Conservation (phyloP, 2,113 vertebrate genomes). For the Lophochroa leadbeateri region DNA sequence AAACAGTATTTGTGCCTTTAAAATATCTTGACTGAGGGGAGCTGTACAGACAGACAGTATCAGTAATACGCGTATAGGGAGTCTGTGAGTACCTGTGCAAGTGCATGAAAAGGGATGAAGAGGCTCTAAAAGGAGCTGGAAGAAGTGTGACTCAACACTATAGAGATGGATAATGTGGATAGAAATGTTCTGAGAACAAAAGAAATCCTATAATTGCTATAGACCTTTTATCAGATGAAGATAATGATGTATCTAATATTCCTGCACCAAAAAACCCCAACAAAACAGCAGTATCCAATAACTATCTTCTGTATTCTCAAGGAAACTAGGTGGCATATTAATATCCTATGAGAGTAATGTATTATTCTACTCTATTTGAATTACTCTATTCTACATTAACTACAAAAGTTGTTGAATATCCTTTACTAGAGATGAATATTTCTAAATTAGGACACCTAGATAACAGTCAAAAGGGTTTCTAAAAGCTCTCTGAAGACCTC, state of each 20-base stretch:
- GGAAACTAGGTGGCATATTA: not conserved
- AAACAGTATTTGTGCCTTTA: not conserved
- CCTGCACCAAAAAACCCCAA: not conserved
- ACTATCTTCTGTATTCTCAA: not conserved
- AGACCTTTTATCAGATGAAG: not conserved
- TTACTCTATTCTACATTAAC: not conserved
- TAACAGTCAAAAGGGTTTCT: not conserved
- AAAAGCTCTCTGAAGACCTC: not conserved
- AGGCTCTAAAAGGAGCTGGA: not conserved
- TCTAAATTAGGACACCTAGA: not conserved
- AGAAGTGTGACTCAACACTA: not conserved
- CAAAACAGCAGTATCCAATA: not conserved
- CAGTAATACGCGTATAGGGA: not conserved
- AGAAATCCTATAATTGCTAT: not conserved
- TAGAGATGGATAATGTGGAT: not conserved
- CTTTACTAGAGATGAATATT: not conserved
- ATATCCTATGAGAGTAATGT: not conserved
- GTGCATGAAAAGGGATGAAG: not conserved
- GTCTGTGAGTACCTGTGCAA: not conserved
- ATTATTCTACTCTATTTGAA: not conserved
- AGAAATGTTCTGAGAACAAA: slow-evolving; percentile 2
- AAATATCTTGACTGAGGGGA: not conserved
- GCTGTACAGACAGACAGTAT: not conserved
- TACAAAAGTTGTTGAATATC: not conserved
- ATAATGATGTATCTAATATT: not conserved